phyloP scores from a whole-genome alignment of 2,797 vertebrate species.

The Remorina albescens region DNA sequence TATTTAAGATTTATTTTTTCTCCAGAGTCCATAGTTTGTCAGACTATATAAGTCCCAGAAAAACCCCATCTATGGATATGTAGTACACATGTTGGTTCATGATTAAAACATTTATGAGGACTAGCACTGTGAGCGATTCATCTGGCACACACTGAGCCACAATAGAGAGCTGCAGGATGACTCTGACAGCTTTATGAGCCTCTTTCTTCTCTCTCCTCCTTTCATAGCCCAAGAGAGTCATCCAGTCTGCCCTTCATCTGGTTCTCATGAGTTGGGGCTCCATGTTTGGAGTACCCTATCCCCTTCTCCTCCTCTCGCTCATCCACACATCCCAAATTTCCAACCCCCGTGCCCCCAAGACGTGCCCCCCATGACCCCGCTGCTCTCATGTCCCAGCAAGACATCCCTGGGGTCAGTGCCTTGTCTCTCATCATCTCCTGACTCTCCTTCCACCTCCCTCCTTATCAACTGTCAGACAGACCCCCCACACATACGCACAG shows the following conservation, averaged over 20 bases:
- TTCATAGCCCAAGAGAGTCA: conserved; percentile 74
- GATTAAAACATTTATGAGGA: conserved; percentile 63
- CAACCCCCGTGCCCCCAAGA: conserved; percentile 25
- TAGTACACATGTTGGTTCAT: conserved; percentile 58
- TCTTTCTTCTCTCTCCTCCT: conserved; percentile 71
- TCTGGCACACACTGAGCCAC: conserved; percentile 60
- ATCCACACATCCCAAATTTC: conserved; percentile 21
- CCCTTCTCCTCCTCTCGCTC: conserved; percentile 49
- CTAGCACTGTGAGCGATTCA: conserved; percentile 48
- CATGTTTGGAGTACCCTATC: conserved; percentile 63
- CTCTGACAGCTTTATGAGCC: conserved; percentile 82
- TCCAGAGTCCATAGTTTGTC: conserved; percentile 39
- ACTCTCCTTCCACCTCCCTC: conserved; percentile 49
- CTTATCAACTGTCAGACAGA: conserved; percentile 57
- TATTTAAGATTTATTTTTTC: conserved; percentile 14
- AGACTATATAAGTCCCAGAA: conserved; percentile 44
- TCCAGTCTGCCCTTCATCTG: conserved; percentile 81
- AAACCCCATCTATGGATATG: conserved; percentile 54
- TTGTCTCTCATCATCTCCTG: conserved; percentile 72
- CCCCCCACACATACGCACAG: conserved; percentile 41
- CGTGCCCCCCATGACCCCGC: conserved; percentile 51
- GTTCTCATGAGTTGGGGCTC: conserved; percentile 78
- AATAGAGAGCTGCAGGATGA: conserved; percentile 76
- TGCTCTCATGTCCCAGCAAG: conserved; percentile 71
- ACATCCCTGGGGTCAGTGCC: conserved; percentile 64